phyloP scores from a whole-genome alignment of 2,113 vertebrate species.

The Plecotus auritus region DNA sequence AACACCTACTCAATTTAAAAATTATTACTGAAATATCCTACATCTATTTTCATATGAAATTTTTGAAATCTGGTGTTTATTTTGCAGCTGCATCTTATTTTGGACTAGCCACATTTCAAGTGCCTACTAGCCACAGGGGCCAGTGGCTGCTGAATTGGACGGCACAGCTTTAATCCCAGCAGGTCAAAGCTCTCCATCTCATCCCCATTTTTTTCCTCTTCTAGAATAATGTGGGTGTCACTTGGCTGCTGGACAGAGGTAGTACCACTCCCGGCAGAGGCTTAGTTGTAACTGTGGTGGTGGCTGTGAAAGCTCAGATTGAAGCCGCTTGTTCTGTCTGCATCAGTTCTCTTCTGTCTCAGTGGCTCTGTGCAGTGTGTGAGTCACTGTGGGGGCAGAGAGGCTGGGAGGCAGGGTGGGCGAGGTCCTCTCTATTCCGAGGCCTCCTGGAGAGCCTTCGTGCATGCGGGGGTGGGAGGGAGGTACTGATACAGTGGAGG shows the following conservation, averaged over 20 bases:
- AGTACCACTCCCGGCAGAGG: neutral
- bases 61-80: neutral
- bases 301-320: neutral
- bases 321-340: neutral
- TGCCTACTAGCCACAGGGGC: no score
- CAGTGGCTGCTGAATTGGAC: neutral
- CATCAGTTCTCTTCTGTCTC: neutral
- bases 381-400: neutral
- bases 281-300: neutral
- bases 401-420: neutral
- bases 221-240: neutral
- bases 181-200: neutral
- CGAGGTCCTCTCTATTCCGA: neutral
- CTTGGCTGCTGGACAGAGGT: neutral
- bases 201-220: neutral
- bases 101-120: neutral
- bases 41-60: neutral
- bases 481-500: neutral
- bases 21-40: neutral
- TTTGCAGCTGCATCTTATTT: neutral
- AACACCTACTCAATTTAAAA: neutral
- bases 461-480: neutral
- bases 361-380: neutral
- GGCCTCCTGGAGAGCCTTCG: neutral
- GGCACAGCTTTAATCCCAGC: neutral